These are phyloP conservation scores for Mastomys coucha DNA, from an alignment of 2,113 vertebrate species.

Conservation along the genomic window DNA sequence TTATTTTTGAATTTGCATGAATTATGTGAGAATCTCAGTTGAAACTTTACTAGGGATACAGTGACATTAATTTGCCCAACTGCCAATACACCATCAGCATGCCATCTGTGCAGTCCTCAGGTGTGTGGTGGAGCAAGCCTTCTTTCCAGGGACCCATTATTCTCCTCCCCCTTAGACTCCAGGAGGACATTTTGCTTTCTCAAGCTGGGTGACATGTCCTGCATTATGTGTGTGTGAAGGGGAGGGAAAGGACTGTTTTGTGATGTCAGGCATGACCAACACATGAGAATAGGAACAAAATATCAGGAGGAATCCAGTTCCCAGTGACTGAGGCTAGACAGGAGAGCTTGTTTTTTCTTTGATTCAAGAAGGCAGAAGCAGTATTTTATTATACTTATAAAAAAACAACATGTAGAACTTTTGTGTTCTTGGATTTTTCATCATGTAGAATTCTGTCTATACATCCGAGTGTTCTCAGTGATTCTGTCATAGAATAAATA, in stretches of 20 bases:
- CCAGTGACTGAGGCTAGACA: not conserved
- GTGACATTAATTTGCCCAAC: slow-evolving; percentile 62
- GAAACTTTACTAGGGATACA: slow-evolving; percentile 32
- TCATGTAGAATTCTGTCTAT: not conserved
- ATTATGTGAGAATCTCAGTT: slow-evolving; percentile 64
- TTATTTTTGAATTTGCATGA: slow-evolving; percentile 80
- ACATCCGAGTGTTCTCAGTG: not conserved
- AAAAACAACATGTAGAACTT: not conserved
- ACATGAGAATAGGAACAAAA: not conserved
- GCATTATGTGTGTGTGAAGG: not conserved
- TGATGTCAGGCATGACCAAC: not conserved
- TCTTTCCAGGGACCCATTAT: not conserved
- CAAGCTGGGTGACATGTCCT: not conserved
- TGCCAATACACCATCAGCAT: slow-evolving; percentile 51
- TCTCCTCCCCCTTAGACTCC: not conserved
- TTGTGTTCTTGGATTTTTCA: slow-evolving; percentile 16
- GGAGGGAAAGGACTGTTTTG: not conserved
- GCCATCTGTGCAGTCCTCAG: slow-evolving; percentile 45
- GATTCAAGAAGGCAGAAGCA: slow-evolving; percentile 30
- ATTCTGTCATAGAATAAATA: slow-evolving; percentile 15
- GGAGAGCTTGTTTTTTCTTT: not conserved
- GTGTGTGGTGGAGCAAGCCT: not conserved
- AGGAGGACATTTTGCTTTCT: slow-evolving; percentile 43
- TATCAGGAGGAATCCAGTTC: not conserved
- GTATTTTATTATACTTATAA: slow-evolving; percentile 2